Evolutionary conservation across 2,888 invertebrate species (phyloP).

Genomic region (Dicycla oo): DNA sequence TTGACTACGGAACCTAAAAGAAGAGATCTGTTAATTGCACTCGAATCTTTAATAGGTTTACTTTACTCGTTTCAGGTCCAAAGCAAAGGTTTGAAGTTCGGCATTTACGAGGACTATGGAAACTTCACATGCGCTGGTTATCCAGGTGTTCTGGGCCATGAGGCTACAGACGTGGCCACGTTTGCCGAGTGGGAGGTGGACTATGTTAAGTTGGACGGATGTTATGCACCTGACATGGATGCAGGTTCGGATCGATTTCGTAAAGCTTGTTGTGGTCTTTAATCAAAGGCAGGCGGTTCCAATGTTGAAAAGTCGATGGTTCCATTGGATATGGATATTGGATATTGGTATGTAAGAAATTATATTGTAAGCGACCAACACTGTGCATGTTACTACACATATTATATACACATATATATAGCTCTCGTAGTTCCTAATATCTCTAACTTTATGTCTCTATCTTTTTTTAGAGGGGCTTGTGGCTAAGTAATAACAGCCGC

Average conservation of each 20-base stretch:
- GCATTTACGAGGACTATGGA: slow-evolving; percentile 95
- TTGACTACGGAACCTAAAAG: no score
- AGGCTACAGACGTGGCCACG: slow-evolving; percentile 92
- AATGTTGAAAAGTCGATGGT: no score
- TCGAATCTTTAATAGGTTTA: no score
- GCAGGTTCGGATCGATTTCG: slow-evolving; percentile 88
- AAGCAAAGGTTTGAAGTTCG: slow-evolving; percentile 93
- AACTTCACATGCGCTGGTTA: slow-evolving; percentile 94
- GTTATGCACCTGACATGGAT: slow-evolving; percentile 91
- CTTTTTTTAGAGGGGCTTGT: no score
- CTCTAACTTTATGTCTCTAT: background rate
- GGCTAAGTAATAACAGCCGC: no score
- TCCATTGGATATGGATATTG: no score
- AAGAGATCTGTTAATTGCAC: no score
- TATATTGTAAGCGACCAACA: no score
- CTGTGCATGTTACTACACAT: no score
- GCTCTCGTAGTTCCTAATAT: background rate
- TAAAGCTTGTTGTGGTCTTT: slow-evolving; percentile 94
- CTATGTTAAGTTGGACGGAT: slow-evolving; percentile 95
- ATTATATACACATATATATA: no score
- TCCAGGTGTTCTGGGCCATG: slow-evolving; percentile 93
- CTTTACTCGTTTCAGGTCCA: slow-evolving; percentile 90
- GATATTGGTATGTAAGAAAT: no score
- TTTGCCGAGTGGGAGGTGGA: slow-evolving; percentile 95
- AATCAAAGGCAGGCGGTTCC: background rate